These are phyloP conservation scores for Sebastes taczanowskii DNA, from an alignment of 2,797 vertebrate genomes.

Conservation along the genomic window DNA sequence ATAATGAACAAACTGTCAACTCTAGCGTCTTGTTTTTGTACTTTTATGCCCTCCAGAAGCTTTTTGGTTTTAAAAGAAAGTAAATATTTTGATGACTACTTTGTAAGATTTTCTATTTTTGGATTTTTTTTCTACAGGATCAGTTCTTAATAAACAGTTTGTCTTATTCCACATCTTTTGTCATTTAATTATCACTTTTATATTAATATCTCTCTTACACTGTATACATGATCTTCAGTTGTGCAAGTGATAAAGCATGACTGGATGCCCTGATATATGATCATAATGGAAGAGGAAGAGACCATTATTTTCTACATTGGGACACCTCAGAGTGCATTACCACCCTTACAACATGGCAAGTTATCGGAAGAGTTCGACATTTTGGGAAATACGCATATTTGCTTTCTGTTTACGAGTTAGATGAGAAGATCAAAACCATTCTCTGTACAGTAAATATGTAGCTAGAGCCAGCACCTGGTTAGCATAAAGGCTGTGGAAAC, in stretches of 20 bases:
- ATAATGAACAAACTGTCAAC: conserved; percentile 16
- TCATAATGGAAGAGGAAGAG: neutral
- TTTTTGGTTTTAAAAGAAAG: conserved; percentile 16
- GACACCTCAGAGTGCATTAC: neutral
- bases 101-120: conserved; percentile 45
- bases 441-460: neutral
- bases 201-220: neutral
- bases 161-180: conserved; percentile 23
- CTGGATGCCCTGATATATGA: neutral
- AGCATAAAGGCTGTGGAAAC: neutral
- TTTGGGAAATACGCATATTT: neutral
- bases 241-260: neutral
- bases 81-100: conserved; percentile 40
- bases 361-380: neutral
- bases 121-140: conserved; percentile 42
- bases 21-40: conserved; percentile 7
- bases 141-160: conserved; percentile 65
- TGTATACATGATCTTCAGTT: neutral
- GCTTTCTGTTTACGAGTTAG: neutral
- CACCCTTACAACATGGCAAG: neutral
- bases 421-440: neutral
- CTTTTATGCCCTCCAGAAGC: conserved; percentile 1
- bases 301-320: neutral
- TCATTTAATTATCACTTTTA: neutral
- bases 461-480: too few relatives aligned